Evolutionary conservation across 2,888 invertebrate species (phyloP).

Genomic region (Meghimatium bilineatum): DNA sequence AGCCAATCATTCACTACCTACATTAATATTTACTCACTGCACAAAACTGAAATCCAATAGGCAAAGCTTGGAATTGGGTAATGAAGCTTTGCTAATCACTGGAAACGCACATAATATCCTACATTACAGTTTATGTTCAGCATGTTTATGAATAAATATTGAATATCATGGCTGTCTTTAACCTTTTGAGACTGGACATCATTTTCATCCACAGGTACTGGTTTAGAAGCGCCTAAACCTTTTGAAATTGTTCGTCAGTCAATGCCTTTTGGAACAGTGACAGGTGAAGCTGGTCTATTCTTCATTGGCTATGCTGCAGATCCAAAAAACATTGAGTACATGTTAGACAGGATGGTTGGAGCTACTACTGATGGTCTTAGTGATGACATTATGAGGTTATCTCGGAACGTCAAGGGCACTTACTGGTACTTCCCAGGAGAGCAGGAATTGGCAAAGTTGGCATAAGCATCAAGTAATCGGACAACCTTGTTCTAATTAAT

Average conservation of each 20-base stretch:
- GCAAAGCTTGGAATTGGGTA: too few relatives aligned
- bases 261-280: constrained; percentile 75
- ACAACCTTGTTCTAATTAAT: neutral
- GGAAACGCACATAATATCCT: too few relatives aligned
- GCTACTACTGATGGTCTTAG: constrained; percentile 67
- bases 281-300: constrained; percentile 74
- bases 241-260: constrained; percentile 77
- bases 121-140: too few relatives aligned
- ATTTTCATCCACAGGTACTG: constrained; percentile 62
- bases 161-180: too few relatives aligned
- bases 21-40: too few relatives aligned
- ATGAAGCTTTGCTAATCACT: too few relatives aligned
- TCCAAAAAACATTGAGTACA: constrained; percentile 74
- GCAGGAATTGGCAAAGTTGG: constrained; percentile 68
- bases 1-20: too few relatives aligned
- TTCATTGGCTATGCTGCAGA: constrained; percentile 76
- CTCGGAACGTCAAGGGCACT: constrained; percentile 72
- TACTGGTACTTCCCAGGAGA: constrained; percentile 77
- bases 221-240: constrained; percentile 69
- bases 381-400: constrained; percentile 76
- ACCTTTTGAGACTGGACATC: neutral
- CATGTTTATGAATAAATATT: too few relatives aligned
- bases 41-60: too few relatives aligned
- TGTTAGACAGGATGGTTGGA: constrained; percentile 77
- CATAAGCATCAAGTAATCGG: constrained; percentile 31